Percentiles rank a stretch among this genome's conserved stretches.
Conservation (phyloP, 2,113 vertebrate species). For the Oceanites oceanicus region DNA sequence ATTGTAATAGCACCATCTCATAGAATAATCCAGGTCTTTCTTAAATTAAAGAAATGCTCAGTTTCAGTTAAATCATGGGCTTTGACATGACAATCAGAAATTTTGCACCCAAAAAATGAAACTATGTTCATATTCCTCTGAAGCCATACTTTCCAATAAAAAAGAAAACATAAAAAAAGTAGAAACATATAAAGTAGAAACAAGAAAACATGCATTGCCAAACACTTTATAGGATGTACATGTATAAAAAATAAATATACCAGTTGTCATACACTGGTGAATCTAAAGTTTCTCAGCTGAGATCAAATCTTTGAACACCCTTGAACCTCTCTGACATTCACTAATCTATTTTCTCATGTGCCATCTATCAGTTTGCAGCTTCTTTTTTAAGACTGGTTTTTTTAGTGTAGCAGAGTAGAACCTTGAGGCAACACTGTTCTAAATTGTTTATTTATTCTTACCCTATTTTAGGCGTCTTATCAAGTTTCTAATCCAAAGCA, state of each 20-base stretch:
- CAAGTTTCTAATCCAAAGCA: constrained; percentile 15
- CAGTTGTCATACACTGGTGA: not conserved
- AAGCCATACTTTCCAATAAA: not conserved
- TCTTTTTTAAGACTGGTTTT: not conserved
- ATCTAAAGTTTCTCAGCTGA: not conserved
- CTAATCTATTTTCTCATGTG: not conserved
- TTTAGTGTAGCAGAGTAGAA: not conserved
- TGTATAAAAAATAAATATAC: not conserved
- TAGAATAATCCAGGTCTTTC: not conserved
- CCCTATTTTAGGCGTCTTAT: not conserved
- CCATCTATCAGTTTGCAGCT: not conserved
- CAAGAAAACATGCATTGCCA: not conserved
- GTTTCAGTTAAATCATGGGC: not conserved
- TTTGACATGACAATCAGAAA: not conserved
- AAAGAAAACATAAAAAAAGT: not conserved
- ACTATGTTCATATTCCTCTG: not conserved
- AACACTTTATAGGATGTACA: not conserved
- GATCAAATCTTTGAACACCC: not conserved
- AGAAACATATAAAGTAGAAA: not conserved
- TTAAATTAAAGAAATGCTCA: not conserved
- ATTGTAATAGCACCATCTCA: not conserved
- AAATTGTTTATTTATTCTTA: constrained; percentile 16
- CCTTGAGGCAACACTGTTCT: not conserved
- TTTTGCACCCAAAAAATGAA: not conserved
- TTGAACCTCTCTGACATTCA: not conserved